Conservation (phyloP, 2,113 vertebrate species). For the Microcebus tavaratra region DNA sequence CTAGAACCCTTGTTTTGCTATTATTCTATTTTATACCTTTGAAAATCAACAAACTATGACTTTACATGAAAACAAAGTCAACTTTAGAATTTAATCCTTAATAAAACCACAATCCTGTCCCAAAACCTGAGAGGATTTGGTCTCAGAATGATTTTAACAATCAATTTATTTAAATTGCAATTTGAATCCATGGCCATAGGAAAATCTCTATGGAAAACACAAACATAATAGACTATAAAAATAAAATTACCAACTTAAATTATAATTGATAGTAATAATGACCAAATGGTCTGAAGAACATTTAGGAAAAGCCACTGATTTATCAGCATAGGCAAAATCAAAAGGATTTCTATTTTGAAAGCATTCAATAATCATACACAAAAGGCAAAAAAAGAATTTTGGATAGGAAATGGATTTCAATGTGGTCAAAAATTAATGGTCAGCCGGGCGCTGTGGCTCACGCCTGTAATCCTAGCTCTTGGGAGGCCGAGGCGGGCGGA, state of each 20-base stretch:
- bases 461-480: too few species aligned
- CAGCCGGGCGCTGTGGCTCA: too few species aligned
- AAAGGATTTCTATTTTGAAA: background rate
- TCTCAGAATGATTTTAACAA: slow-evolving; percentile 22
- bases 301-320: background rate
- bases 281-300: background rate
- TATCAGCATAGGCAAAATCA: background rate
- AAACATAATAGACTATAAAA: background rate
- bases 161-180: slow-evolving; percentile 17
- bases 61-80: slow-evolving; percentile 36
- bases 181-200: background rate
- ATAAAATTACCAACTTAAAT: slow-evolving; percentile 14
- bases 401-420: background rate
- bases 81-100: slow-evolving; percentile 16
- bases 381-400: background rate
- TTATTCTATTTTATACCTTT: background rate
- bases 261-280: background rate
- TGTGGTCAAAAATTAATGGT: slow-evolving; percentile 4
- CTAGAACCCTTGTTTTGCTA: background rate
- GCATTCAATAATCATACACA: background rate
- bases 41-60: background rate
- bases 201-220: slow-evolving; percentile 9
- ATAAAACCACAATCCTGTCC: background rate
- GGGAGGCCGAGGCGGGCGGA: too few species aligned
- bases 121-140: background rate